Evolutionary conservation across 2,888 invertebrate species (phyloP).

Genomic region (Eurois occulta): DNA sequence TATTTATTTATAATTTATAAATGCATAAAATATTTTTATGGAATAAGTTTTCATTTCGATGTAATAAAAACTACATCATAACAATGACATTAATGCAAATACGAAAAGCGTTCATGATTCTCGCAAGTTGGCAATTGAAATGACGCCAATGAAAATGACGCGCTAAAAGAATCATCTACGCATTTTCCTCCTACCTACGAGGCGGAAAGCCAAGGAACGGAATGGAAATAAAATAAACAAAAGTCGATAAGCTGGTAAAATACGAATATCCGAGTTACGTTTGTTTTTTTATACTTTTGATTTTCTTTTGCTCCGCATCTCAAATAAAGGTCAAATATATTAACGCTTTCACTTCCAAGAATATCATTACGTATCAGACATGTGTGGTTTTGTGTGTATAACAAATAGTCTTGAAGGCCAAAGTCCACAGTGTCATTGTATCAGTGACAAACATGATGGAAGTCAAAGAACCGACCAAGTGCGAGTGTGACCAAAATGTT

Average conservation of each 20-base stretch:
- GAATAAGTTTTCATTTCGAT: too few species aligned
- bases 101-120: too few species aligned
- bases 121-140: too few species aligned
- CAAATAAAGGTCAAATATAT: slow-evolving; percentile 16
- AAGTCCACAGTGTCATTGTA: background rate
- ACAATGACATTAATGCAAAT: too few species aligned
- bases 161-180: background rate
- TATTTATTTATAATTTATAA: too few species aligned
- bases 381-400: too few species aligned
- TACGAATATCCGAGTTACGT: background rate
- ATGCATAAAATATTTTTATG: too few species aligned
- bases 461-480: background rate
- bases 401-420: background rate
- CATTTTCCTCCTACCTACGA: slow-evolving; percentile 31
- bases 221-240: slow-evolving; percentile 14
- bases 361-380: too few species aligned
- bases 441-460: background rate
- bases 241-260: background rate
- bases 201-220: background rate
- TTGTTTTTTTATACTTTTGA: background rate
- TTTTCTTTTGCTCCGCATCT: background rate
- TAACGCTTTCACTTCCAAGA: too few species aligned
- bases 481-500: background rate
- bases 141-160: too few species aligned
- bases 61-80: too few species aligned